Evolutionary conservation across 2,113 vertebrate species (phyloP).

Genomic region (Dinomys branickii): DNA sequence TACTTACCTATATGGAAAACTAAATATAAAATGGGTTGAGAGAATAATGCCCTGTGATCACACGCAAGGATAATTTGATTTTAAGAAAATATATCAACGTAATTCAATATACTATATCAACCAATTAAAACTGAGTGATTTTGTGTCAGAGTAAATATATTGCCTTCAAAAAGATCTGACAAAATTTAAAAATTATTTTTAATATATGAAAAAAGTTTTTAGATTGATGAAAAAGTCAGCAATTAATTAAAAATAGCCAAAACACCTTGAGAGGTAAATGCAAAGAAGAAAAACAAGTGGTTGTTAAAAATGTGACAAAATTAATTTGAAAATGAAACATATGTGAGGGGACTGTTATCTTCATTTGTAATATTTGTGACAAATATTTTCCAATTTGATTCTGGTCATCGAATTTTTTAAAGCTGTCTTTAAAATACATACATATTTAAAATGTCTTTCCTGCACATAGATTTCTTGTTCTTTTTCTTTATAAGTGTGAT

Average conservation of each 20-base stretch:
- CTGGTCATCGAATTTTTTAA: neutral
- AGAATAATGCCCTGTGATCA: neutral
- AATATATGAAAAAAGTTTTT: neutral
- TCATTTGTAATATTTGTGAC: neutral
- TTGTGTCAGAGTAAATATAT: neutral
- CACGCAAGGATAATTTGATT: neutral
- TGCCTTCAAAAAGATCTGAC: neutral
- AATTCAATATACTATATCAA: neutral
- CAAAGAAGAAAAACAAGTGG: neutral
- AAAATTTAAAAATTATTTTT: neutral
- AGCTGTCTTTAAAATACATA: neutral
- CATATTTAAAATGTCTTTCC: neutral
- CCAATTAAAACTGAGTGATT: conserved; percentile 14
- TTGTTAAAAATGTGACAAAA: conserved; percentile 20
- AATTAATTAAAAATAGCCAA: neutral
- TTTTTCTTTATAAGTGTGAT: neutral
- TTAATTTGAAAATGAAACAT: neutral
- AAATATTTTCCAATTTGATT: neutral
- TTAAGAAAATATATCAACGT: neutral
- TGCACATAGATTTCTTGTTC: neutral
- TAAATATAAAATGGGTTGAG: neutral
- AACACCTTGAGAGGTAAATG: neutral
- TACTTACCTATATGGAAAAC: neutral
- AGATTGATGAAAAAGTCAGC: neutral
- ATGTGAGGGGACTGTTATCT: neutral